Evolutionary conservation across 1,140 invertebrate species (phyloP).

Genomic region (Anastatus disparis): DNA sequence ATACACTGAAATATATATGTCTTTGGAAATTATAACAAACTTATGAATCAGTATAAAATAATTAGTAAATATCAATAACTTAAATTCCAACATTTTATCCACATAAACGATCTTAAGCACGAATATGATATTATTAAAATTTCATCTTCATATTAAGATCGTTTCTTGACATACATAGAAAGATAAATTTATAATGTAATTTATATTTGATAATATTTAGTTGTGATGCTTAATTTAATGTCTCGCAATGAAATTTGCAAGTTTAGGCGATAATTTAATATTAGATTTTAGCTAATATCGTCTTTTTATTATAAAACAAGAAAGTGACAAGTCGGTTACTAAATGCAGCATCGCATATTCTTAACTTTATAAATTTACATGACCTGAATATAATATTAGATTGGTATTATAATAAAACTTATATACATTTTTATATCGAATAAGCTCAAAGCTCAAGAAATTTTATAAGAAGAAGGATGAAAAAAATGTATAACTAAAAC

Average conservation of each 20-base stretch:
- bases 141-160: conserved; percentile 3
- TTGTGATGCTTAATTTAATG: neutral
- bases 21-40: too few species aligned
- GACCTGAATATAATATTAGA: conserved; percentile 24
- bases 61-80: neutral
- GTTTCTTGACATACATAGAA: neutral
- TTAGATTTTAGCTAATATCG: neutral
- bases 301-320: neutral
- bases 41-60: too few species aligned
- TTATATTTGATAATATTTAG: conserved; percentile 9
- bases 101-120: too few species aligned
- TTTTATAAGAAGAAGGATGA: too few species aligned
- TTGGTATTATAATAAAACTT: neutral
- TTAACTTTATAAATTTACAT: conserved; percentile 17
- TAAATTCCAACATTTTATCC: neutral
- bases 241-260: conserved; percentile 1
- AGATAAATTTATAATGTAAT: conserved; percentile 6
- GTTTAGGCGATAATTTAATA: neutral
- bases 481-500: too few species aligned
- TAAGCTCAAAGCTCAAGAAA: neutral
- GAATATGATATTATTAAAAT: conserved; percentile 11
- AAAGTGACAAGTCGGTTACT: neutral
- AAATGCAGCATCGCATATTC: neutral
- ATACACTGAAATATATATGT: too few species aligned
- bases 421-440: neutral